Evolutionary conservation across 1,140 invertebrate genomes (phyloP).

Genomic region (Maconellicoccus hirsutus): DNA sequence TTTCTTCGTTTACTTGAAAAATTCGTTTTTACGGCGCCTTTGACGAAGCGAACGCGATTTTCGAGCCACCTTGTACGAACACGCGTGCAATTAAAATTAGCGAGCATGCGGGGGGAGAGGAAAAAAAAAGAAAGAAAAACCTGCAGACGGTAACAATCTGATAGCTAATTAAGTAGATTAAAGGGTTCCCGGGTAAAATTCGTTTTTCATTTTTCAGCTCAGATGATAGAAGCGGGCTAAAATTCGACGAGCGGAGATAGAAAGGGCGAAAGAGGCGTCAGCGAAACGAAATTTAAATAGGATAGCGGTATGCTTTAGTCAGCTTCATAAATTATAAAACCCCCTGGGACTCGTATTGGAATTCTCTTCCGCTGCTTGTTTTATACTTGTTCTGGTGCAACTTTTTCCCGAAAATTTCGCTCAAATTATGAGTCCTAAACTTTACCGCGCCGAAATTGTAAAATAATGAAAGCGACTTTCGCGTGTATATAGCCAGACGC

Average conservation of each 20-base stretch:
- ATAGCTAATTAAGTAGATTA: conserved; percentile 22
- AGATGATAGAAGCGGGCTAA: not conserved
- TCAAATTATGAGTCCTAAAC: not conserved
- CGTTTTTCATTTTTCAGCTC: conserved; percentile 17
- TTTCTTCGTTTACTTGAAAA: not conserved
- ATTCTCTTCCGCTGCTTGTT: conserved; percentile 14
- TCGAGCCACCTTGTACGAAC: not conserved
- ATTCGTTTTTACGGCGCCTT: conserved; percentile 10
- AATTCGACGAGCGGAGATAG: not conserved
- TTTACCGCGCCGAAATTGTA: conserved; percentile 1
- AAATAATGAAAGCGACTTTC: conserved; percentile 10
- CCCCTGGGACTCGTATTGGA: conserved; percentile 13
- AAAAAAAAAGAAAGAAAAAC: not conserved
- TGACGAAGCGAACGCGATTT: not conserved
- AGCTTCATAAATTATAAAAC: conserved; percentile 20
- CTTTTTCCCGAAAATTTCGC: not conserved
- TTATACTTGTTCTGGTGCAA: not conserved
- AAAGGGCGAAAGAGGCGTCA: too few species aligned
- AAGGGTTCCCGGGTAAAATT: conserved; percentile 15
- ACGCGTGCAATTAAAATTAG: not conserved
- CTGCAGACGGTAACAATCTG: conserved; percentile 14
- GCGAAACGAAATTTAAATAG: conserved; percentile 14
- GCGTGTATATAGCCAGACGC: not conserved
- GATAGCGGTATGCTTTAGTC: conserved; percentile 1
- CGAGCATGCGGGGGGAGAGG: not conserved